These are phyloP conservation scores for Drosophila kanekoi DNA, from an alignment of 2,888 invertebrate genomes.

Conservation along the genomic window DNA sequence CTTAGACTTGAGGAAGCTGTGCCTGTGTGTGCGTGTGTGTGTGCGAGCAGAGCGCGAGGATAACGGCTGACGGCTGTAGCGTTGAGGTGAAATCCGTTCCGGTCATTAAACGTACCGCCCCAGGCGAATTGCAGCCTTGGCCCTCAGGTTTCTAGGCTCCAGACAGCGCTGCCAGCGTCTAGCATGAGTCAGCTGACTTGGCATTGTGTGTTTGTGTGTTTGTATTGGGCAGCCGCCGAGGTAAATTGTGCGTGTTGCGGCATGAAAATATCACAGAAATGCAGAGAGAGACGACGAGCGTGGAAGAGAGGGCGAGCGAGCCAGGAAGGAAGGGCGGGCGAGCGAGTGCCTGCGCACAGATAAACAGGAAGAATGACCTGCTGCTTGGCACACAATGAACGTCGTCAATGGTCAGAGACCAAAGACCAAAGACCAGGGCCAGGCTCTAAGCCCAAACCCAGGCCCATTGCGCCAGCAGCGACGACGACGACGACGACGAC, in stretches of 20 bases:
- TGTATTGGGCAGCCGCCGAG: constrained; percentile 52
- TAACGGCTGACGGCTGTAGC: constrained; percentile 66
- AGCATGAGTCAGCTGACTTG: constrained; percentile 78
- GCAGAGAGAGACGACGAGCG: constrained; percentile 1
- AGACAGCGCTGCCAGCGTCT: constrained; percentile 31
- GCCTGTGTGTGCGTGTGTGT: constrained; percentile 20
- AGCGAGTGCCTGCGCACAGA: constrained; percentile 27
- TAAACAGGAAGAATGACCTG: constrained; percentile 83
- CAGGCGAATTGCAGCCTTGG: constrained; percentile 27
- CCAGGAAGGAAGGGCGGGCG: constrained; percentile 22
- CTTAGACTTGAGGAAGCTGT: constrained; percentile 50
- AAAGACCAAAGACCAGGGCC: constrained; percentile 24
- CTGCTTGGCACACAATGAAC: constrained; percentile 68
- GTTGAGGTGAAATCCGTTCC: constrained; percentile 75
- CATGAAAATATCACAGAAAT: constrained; percentile 65
- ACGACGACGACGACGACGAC: constrained; percentile 33
- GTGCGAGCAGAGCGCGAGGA: constrained; percentile 57
- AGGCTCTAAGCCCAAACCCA: constrained; percentile 35
- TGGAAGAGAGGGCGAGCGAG: constrained; percentile 11
- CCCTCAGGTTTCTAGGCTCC: constrained; percentile 31
- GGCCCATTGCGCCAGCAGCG: constrained; percentile 60
- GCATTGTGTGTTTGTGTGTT: constrained; percentile 55
- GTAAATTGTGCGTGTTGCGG: constrained; percentile 82
- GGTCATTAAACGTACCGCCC: constrained; percentile 82
- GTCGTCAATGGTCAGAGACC: constrained; percentile 38